These are phyloP conservation scores for Psettodes erumei DNA, from an alignment of 2,113 vertebrate genomes.

Conservation along the genomic window DNA sequence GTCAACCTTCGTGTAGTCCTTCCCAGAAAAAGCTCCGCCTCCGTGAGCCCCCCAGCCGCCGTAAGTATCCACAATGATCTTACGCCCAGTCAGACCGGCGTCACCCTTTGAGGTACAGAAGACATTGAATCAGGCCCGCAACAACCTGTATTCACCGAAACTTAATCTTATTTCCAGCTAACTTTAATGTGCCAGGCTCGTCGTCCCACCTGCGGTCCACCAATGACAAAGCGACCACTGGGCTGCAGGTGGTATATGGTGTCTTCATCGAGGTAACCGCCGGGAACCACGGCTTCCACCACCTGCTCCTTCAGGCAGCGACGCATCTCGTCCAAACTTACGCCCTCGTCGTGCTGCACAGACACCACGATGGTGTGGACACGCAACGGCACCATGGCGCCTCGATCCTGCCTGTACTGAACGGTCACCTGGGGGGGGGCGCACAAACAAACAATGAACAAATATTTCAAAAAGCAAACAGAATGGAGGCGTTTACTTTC, in stretches of 20 bases:
- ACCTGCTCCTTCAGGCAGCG: conserved; percentile 91
- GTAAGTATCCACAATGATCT: conserved; percentile 96
- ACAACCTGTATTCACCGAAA: too few species aligned
- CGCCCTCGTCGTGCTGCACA: conserved; percentile 92
- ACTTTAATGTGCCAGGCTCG: not conserved
- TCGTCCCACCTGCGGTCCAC: conserved; percentile 91
- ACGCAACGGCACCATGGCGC: conserved; percentile 91
- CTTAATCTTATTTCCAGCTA: too few species aligned
- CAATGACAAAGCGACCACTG: conserved; percentile 96
- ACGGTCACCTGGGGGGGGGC: conserved; percentile 87
- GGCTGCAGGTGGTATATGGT: conserved; percentile 97
- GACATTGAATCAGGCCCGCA: too few species aligned
- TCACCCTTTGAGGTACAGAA: conserved; percentile 84
- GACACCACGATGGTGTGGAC: conserved; percentile 96
- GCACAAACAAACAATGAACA: not conserved
- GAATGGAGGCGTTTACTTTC: not conserved
- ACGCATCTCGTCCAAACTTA: conserved; percentile 92
- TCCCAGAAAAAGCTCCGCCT: conserved; percentile 95
- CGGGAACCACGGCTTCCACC: conserved; percentile 91
- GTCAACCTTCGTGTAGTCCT: conserved; percentile 98
- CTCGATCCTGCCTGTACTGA: conserved; percentile 93
- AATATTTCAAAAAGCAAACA: not conserved
- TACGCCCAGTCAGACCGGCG: conserved; percentile 93
- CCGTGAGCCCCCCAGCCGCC: conserved; percentile 97
- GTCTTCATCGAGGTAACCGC: conserved; percentile 88